These are phyloP conservation scores for Engystomops pustulosus DNA, from an alignment of 2,113 vertebrate species.

Conservation along the genomic window DNA sequence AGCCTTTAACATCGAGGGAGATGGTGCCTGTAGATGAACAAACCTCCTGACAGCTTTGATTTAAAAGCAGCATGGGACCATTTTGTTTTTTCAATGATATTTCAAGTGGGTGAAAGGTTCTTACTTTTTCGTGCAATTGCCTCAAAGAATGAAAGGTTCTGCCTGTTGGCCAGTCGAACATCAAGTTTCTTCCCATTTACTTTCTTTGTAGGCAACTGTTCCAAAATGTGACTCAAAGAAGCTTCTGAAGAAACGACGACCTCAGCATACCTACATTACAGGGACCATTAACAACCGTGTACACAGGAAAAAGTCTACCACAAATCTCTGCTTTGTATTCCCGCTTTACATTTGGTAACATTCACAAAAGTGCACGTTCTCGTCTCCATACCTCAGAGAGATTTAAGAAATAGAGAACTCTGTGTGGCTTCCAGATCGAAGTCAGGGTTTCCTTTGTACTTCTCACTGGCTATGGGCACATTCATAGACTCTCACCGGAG, in stretches of 20 bases:
- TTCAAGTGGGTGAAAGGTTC: conserved; percentile 55
- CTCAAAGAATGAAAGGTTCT: conserved; percentile 88
- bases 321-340: conserved; percentile 56
- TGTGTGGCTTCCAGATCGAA: conserved; percentile 31
- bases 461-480: conserved; percentile 35
- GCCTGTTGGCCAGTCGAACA: conserved; percentile 86
- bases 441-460: conserved; percentile 26
- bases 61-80: no score
- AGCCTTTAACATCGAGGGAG: no score
- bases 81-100: background rate
- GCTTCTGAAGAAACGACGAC: conserved; percentile 87
- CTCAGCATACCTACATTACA: conserved; percentile 82
- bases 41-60: no score
- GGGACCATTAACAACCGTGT: background rate
- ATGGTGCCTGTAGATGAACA: no score
- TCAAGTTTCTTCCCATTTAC: conserved; percentile 88
- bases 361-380: conserved; percentile 22
- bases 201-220: conserved; percentile 84
- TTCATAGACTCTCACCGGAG: conserved; percentile 32
- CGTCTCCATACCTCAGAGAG: conserved; percentile 21
- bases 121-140: conserved; percentile 91
- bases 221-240: conserved; percentile 85
- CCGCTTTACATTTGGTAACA: conserved; percentile 33
- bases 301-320: background rate
- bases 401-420: conserved; percentile 34